phyloP scores from a whole-genome alignment of 2,888 invertebrate genomes.

The Erannis defoliaria region DNA sequence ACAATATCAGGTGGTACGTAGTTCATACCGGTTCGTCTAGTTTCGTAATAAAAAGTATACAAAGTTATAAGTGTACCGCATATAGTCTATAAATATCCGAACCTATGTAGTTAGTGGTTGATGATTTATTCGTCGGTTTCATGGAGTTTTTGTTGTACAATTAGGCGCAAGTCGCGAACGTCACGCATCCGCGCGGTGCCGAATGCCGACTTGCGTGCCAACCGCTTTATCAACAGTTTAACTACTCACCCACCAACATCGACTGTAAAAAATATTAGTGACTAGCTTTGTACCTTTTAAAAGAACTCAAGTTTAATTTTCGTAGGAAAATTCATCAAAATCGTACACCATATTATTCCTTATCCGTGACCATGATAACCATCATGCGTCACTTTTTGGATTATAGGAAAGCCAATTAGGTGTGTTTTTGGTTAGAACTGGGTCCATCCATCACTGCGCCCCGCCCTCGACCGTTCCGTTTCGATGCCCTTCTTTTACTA shows the following conservation, averaged over 20 bases:
- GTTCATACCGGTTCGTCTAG: neutral
- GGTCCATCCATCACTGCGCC: constrained; percentile 76
- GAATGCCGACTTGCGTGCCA: constrained; percentile 74
- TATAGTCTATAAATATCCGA: constrained; percentile 50
- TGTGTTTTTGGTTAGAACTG: constrained; percentile 75
- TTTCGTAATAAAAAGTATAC: neutral
- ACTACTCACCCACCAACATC: constrained; percentile 67
- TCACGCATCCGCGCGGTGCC: constrained; percentile 59
- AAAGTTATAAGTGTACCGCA: neutral
- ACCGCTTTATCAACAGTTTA: constrained; percentile 68
- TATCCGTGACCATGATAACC: constrained; percentile 57
- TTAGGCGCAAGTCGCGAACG: constrained; percentile 62
- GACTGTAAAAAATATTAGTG: constrained; percentile 74
- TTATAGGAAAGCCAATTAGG: constrained; percentile 80
- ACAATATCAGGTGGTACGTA: no score
- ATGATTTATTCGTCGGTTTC: constrained; percentile 81
- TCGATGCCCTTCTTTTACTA: constrained; percentile 56
- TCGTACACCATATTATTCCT: constrained; percentile 36
- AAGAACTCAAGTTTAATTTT: constrained; percentile 35
- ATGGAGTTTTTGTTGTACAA: constrained; percentile 82
- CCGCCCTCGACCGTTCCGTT: constrained; percentile 71
- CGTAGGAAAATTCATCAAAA: constrained; percentile 42
- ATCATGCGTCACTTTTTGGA: constrained; percentile 58
- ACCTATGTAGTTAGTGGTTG: constrained; percentile 58
- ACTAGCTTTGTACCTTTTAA: constrained; percentile 56